Evolutionary conservation across 2,113 vertebrate genomes (phyloP), one percentile per base, ranked within the genome.

Genomic region (Cyprinodon tularosa): DNA sequence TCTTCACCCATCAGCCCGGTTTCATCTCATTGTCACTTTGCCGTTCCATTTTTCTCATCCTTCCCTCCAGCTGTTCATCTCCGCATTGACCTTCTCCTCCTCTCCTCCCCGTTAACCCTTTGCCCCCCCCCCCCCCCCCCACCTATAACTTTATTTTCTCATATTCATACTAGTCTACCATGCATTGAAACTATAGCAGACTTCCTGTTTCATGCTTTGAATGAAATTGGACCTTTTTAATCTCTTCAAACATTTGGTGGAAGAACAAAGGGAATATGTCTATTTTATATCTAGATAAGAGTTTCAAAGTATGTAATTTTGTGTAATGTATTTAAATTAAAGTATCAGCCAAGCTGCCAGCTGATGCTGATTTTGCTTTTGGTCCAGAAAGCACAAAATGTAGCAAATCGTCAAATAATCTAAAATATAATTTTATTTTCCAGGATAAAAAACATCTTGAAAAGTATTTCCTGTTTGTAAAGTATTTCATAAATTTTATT

Each of bases 21-120:
- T 87, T 89, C 82, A 85, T 85, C 78, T 84, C 20, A 12, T 71
- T 80, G 76, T 85, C 85, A 83, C 62, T 78, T 83, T 75, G 63
- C 39, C 50, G 0, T 66, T 68, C 82, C 79, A 63, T 85, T 76
- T 83, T 69, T 84, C 70, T 78, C 85, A 78, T 83, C 68, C 57
- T 68, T 72, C n/a, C 72, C 68, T 60, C n/a, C 59, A 20, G 3
- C 50, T 63, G n/a, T 45, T 62, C 71, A 17, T 22, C 75, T 17
- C 15, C 22, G 37, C 62, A 62, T 0, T 53, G 38, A 42, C 64
- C 48, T 57, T 37, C 11, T 77, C 38, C 40, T 44, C 60, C 9
- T 70, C 38, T 62, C 38, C 45, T 71, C 66, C 44, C 62, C 62
- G 66, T 76, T 47, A n/a, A 73, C 75, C 48, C 50, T 22, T 71